These are phyloP conservation scores for Phoeniculus purpureus DNA, from an alignment of 2,797 vertebrate species.

Conservation along the genomic window DNA sequence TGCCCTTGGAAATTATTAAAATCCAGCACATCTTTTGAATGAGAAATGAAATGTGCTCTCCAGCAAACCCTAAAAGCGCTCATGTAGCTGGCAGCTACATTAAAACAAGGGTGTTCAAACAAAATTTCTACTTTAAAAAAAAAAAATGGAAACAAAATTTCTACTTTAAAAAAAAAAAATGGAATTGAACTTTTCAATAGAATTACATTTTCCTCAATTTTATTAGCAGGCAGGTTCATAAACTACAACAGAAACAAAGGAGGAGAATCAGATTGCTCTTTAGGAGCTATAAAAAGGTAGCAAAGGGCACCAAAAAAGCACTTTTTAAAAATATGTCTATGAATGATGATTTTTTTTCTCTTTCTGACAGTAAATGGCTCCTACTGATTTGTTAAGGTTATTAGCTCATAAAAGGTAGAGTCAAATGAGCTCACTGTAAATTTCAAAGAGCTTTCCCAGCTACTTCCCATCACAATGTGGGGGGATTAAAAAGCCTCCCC, in stretches of 20 bases:
- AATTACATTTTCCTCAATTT: constrained; percentile 49
- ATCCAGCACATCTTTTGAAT: constrained; percentile 8
- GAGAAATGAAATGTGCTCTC: constrained; percentile 29
- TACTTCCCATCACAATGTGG: background rate
- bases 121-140: constrained; percentile 38
- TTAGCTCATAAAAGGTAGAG: background rate
- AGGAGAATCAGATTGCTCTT: constrained; percentile 21
- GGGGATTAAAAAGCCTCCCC: background rate
- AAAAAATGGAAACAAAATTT: constrained; percentile 47
- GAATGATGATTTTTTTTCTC: constrained; percentile 35
- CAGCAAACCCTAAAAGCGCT: background rate
- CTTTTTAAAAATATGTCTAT: background rate
- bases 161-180: constrained; percentile 47
- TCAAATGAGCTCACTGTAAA: background rate
- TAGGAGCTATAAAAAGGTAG: constrained; percentile 8
- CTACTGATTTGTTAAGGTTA: background rate
- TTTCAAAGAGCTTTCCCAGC: background rate
- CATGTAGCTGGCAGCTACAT: background rate
- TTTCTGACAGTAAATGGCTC: constrained; percentile 7
- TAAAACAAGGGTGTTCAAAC: constrained; percentile 29
- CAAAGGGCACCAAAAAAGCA: background rate
- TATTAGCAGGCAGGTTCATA: constrained; percentile 58
- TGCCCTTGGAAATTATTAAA: constrained; percentile 55
- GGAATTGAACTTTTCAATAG: constrained; percentile 48
- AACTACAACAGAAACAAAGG: constrained; percentile 26